These are phyloP conservation scores for Echinometra lucunter DNA, from an alignment of 53 echinoderm and acorn worm genomes.

Conservation along the genomic window DNA sequence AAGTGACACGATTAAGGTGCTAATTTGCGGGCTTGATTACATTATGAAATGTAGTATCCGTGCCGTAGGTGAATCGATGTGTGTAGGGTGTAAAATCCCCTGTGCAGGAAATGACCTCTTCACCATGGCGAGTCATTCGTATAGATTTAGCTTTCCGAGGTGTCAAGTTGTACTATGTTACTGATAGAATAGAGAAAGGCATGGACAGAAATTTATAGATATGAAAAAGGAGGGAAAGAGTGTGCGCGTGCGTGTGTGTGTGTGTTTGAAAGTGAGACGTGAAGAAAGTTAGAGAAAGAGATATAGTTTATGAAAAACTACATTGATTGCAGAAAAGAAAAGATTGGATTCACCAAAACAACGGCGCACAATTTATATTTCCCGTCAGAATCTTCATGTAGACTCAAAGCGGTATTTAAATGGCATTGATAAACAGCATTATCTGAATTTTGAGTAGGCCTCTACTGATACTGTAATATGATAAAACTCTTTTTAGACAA, in stretches of 20 bases:
- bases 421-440: background rate
- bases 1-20: conserved; percentile 16
- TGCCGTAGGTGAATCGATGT: background rate
- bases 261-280: too few relatives aligned
- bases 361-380: background rate
- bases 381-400: background rate
- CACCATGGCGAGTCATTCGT: background rate
- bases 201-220: background rate
- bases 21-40: background rate
- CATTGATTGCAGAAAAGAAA: background rate
- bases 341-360: background rate
- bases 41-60: background rate
- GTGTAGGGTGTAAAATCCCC: background rate
- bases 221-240: background rate
- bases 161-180: background rate
- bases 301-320: too few relatives aligned
- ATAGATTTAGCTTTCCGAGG: background rate
- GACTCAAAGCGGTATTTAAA: background rate
- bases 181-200: background rate
- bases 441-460: background rate
- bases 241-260: too few relatives aligned
- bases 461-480: background rate
- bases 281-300: background rate
- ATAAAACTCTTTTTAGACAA: conserved; percentile 10
- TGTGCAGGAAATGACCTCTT: background rate